Evolutionary conservation across 2,888 invertebrate genomes (phyloP).

Genomic region (Apocheima hispidaria): DNA sequence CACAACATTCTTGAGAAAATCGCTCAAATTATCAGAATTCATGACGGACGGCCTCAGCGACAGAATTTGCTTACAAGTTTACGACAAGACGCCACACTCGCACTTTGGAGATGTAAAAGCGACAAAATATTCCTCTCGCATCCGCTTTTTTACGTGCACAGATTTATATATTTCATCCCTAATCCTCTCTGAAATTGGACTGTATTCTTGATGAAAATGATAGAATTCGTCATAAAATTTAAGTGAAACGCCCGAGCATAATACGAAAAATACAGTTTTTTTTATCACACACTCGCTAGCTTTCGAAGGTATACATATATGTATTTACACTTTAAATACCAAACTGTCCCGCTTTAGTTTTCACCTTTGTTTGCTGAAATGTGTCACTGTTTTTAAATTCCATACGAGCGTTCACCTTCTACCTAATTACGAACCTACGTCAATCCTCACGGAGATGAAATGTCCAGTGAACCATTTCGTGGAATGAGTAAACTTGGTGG

Average conservation of each 20-base stretch:
- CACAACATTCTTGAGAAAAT: constrained; percentile 5
- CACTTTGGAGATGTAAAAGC: constrained; percentile 40
- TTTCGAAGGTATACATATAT: constrained; percentile 9
- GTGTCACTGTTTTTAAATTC: constrained; percentile 31
- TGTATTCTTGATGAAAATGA: constrained; percentile 53
- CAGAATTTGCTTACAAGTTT: constrained; percentile 48
- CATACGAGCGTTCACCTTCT: constrained; percentile 34
- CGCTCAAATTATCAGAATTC: constrained; percentile 16
- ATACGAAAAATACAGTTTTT: background rate
- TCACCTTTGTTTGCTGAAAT: constrained; percentile 14
- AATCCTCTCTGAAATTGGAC: constrained; percentile 55
- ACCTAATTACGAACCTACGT: constrained; percentile 31
- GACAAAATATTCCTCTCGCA: constrained; percentile 61
- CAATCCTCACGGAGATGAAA: constrained; percentile 31
- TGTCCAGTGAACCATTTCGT: constrained; percentile 24
- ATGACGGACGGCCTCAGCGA: constrained; percentile 10
- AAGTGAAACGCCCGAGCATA: constrained; percentile 13
- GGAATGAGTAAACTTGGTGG: constrained; percentile 6
- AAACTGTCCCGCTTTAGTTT: constrained; percentile 15
- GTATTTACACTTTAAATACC: constrained; percentile 10
- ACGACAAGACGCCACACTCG: constrained; percentile 34
- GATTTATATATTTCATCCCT: constrained; percentile 60
- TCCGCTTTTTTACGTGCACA: constrained; percentile 57
- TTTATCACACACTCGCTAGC: background rate
- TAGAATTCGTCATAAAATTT: constrained; percentile 56